Evolutionary conservation across 2,888 invertebrate genomes (phyloP).

Genomic region (Dicyrtoma fusca): DNA sequence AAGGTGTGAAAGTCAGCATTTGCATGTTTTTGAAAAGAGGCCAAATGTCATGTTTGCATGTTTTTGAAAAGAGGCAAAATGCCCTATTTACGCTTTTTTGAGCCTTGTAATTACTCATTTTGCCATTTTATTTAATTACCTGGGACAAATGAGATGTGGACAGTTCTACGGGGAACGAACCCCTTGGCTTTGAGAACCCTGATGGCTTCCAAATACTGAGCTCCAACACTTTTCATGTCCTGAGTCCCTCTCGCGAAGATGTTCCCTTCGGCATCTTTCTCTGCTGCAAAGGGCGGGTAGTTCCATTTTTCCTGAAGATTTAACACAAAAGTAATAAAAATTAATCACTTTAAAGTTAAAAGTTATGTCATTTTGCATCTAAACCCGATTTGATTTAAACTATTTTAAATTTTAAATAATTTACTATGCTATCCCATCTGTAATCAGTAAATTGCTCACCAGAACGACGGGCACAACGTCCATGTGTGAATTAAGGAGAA

Average conservation of each 20-base stretch:
- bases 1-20: neutral
- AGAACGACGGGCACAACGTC: slow-evolving; percentile 95
- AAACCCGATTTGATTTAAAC: neutral
- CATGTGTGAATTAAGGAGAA: slow-evolving; percentile 92
- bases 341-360: neutral
- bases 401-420: neutral
- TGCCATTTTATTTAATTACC: too few species aligned
- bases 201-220: slow-evolving; percentile 75
- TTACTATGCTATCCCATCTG: slow-evolving; percentile 12
- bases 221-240: slow-evolving; percentile 83
- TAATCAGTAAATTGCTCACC: slow-evolving; percentile 63
- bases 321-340: neutral
- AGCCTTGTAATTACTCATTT: neutral
- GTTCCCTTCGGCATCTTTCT: slow-evolving; percentile 77
- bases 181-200: slow-evolving; percentile 66
- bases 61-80: too few species aligned
- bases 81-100: neutral
- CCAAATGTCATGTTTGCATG: neutral
- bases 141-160: slow-evolving; percentile 74
- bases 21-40: neutral
- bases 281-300: slow-evolving; percentile 83
- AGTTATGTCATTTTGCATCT: too few species aligned
- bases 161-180: slow-evolving; percentile 66
- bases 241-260: slow-evolving; percentile 88
- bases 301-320: slow-evolving; percentile 71